Evolutionary conservation across 2,113 vertebrate genomes (phyloP).

Genomic region (Panthera leo): DNA sequence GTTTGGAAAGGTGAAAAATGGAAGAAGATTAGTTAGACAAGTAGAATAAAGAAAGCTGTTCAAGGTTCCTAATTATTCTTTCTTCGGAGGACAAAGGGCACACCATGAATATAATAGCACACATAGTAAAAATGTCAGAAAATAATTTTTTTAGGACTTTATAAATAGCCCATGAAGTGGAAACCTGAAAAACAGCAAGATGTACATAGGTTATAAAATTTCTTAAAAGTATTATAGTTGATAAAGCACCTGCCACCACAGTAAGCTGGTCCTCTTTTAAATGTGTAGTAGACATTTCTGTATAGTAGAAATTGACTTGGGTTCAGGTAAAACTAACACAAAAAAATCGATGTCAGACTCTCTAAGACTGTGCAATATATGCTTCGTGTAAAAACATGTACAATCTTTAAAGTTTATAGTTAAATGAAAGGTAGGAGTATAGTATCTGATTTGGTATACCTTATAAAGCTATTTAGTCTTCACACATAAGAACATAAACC

Average conservation of each 20-base stretch:
- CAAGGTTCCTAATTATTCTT: conserved; percentile 31
- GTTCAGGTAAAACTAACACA: conserved; percentile 4
- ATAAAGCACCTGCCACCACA: conserved; percentile 36
- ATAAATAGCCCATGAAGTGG: conserved; percentile 39
- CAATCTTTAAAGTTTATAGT: not conserved
- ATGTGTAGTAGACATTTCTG: not conserved
- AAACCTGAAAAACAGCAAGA: conserved; percentile 55
- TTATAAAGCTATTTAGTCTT: not conserved
- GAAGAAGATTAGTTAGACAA: conserved; percentile 47
- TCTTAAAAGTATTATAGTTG: conserved; percentile 40
- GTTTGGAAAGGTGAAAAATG: conserved; percentile 52
- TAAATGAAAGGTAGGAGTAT: conserved; percentile 30
- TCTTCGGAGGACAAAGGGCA: conserved; percentile 26
- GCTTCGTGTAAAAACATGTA: not conserved
- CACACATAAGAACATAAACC: not conserved
- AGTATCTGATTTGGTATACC: not conserved
- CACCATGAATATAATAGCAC: not conserved
- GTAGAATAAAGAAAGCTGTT: conserved; percentile 54
- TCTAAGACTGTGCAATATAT: not conserved
- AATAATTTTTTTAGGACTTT: conserved; percentile 58
- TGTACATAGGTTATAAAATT: conserved; percentile 31
- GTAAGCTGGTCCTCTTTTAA: not conserved
- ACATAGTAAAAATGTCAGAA: conserved; percentile 48
- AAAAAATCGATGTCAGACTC: not conserved
- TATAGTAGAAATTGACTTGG: not conserved